Base-by-base conservation (phyloP, 2,888 invertebrate species). In the Arctia plantaginis region DNA sequence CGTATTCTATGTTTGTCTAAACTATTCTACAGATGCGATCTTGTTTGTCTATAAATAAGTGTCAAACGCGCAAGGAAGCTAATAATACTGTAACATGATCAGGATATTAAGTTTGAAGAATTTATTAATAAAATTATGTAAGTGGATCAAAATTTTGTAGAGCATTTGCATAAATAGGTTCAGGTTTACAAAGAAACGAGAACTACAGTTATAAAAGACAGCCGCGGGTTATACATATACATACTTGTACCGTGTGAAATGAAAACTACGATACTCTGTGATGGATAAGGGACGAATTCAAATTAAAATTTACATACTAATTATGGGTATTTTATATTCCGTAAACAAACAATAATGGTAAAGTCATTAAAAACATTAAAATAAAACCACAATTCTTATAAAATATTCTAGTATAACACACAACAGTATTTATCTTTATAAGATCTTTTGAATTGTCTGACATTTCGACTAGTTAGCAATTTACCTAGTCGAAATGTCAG, bases 321-420 rank as follows among this genome's bases (percentile, higher is more conserved):
- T 72, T 67, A 72, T 62, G 1, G 8, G n/a, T 47, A 27, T n/a
- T 47, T 68, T 39, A 62, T 69, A 27, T 68, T 69, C 47, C 64
- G 64, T 69, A 27, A 20, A 75, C 55, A 69, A 47, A 72, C 74
- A 23, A 39, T 23, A 47, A 27, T 75, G 76, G 80, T 82, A 39
- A 75, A 82, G 81, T 55, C 64, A 80, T 82, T 75, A 80, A 78
- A 72, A 72, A 8, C 35, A 69, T 74, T 47, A 39, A 39, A 72
- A 67, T 66, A 76, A 35, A 35, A 23, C 41, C 41, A 41, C 12
- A 1, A 41, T 12, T 10, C 12, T 41, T 10, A 41, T 41, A 41
- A n/a, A n/a, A n/a, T 41, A 41, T 41, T 41, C 8, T 1, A 12
- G 12, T 41, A 41, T n/a, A n/a, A n/a, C 6, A 41, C 41, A 41